phyloP scores from a whole-genome alignment of 2,113 vertebrate species.

The Jacana jacana region DNA sequence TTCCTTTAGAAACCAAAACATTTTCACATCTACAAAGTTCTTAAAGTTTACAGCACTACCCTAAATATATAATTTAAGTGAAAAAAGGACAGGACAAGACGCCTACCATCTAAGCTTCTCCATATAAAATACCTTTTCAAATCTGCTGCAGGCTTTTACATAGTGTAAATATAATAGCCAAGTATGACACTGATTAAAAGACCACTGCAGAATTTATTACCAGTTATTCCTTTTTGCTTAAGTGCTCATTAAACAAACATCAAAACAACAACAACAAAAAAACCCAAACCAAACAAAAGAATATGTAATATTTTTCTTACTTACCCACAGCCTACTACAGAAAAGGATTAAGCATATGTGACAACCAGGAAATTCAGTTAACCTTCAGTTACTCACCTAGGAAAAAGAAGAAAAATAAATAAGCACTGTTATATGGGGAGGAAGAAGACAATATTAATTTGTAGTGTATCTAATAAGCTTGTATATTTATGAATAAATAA shows the following conservation, averaged over 20 bases:
- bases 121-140: neutral
- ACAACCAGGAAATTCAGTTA: conserved; percentile 61
- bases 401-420: neutral
- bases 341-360: conserved; percentile 43
- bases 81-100: neutral
- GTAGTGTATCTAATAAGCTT: neutral
- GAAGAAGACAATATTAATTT: fast-evolving
- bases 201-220: fast-evolving
- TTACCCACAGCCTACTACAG: conserved; percentile 68
- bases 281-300: neutral
- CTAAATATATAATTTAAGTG: neutral
- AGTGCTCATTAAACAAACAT: neutral
- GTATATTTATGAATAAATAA: fast-evolving
- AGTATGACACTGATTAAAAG: neutral
- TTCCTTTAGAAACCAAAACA: neutral
- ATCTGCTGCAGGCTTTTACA: fast-evolving
- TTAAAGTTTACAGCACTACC: neutral
- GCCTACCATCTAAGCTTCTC: neutral
- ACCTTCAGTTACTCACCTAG: conserved; percentile 80
- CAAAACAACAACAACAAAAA: too few species aligned
- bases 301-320: conserved; percentile 38
- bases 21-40: neutral
- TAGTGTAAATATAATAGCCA: neutral
- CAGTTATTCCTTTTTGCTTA: neutral
- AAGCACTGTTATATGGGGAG: neutral